Base-by-base conservation (phyloP, 23 tunicate species). In the Ciona savignyi region DNA sequence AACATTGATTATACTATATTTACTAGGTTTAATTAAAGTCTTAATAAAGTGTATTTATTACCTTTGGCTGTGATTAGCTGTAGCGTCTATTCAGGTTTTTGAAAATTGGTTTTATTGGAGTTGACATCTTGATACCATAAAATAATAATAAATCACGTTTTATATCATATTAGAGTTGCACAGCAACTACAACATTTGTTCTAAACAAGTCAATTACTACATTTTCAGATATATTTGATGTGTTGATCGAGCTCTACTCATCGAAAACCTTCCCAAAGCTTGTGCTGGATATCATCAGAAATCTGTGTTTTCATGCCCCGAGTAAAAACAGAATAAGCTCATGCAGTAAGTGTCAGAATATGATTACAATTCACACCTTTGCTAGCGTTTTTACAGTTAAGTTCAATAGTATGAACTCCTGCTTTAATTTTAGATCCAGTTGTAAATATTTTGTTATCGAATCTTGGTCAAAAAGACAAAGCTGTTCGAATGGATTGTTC, bases 261-360 rank as follows among this genome's bases (percentile, higher is more conserved):
- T 42, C 72, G 1, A 73, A 72, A 4, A 74, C 70, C 28, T 3
- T 29, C 75, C 22, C 62, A 11, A 27, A 63, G 1, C 67, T 78
- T 26, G 78, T 79, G 62, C n/a, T 89, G 78, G 69, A 32, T 19
- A 89, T 89, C 24, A 67, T 89, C 22, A 74, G 82, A 22, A 89
- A 89, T 63, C 51, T 89, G 63, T 89, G 96, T 51, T 89, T 82
- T 70, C 89, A 89, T 49, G 76, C 74, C 11, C 85, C 96, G 24
- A 89, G 96, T 74, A 89, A 89, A 49, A 65, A 79, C 51, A 69
- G 96, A 31, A 78, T 89, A 2, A 89, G 96, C 32, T 79, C 89
- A 42, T 72, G 82, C 66, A 25, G 80, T 82, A 66, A 28, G 85
- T 42, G n/a, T n/a, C n/a, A n/a, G n/a, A n/a, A n/a, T n/a, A n/a